Base-by-base conservation (phyloP, 2,888 invertebrate genomes). In the Lasioglossum marginatum region DNA sequence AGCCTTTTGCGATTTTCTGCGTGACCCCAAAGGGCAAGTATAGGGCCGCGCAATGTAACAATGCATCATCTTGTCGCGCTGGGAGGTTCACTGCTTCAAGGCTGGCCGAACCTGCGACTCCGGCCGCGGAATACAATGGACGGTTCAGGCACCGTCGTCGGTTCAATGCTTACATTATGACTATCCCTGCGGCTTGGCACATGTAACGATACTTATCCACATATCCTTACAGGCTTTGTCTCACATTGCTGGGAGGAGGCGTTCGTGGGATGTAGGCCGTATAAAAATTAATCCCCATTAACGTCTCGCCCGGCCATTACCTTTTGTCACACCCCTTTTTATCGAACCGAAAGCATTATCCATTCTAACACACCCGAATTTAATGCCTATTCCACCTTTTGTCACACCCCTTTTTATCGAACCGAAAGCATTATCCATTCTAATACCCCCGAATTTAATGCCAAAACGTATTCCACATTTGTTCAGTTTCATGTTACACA, bases 41-140 rank as follows among this genome's bases (percentile, higher is more conserved):
- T 88, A 88, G 90, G 88, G 86, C 88, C 87, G 88, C 79, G 86
- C 90, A 92, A 91, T 93, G 92, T 92, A 92, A 92, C 94, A 90
- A 94, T 94, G 92, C 93, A 93, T 94, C 94, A 93, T 94, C 92
- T 94, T 94, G 94, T 94, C 94, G 93, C 94, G 93, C 91, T 93
- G 92, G 93, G 93, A 93, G 93, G 94, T 93, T 94, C 91, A 90
- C 91, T 83, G 87, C 91, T 89, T 92, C 93, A 93, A 93, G 93
- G 93, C 90, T 92, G 89, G 89, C 86, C 90, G 92, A 93, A 93
- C 92, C 92, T 92, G 92, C 88, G 92, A 92, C 93, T 92, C 90
- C 88, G 90, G 87, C 88, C 87, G 84, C 84, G 88, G 92, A 93
- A 93, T 92, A 93, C 93, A 93, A 93, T 93, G 91, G 93, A 89